Conservation (phyloP, 2,888 invertebrate genomes). For the Chrysina gloriosa region DNA sequence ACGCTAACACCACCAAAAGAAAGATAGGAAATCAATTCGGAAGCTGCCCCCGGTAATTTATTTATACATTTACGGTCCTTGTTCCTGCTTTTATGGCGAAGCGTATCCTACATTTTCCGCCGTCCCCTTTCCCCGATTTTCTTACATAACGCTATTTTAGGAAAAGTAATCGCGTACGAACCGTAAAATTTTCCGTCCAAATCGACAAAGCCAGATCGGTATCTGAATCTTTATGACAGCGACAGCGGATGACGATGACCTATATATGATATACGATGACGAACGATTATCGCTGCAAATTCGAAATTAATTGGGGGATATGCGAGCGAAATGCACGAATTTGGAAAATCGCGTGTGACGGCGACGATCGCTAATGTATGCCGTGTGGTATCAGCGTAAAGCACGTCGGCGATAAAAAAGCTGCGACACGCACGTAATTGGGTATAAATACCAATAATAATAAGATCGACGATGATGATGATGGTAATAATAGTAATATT, state of each 20-base stretch:
- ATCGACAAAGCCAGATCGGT: conserved; percentile 2
- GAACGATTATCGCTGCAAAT: conserved; percentile 7
- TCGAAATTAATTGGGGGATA: not conserved
- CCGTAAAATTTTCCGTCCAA: not conserved
- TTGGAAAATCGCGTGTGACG: not conserved
- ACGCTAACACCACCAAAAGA: too few species aligned
- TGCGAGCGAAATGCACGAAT: not conserved
- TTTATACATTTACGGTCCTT: too few species aligned
- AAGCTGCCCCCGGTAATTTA: too few species aligned
- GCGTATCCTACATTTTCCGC: not conserved
- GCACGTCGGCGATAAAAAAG: too few species aligned
- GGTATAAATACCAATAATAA: not conserved
- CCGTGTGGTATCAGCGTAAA: not conserved
- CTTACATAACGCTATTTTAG: not conserved
- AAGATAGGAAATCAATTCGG: too few species aligned
- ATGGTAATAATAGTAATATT: not conserved
- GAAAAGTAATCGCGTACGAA: not conserved
- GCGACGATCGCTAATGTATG: not conserved
- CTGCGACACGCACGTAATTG: not conserved
- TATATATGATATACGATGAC: conserved; percentile 6
- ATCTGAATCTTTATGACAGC: conserved; percentile 3
- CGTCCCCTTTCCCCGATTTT: not conserved
- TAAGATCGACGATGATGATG: not conserved
- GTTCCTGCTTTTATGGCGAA: too few species aligned
- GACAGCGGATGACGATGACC: not conserved